Evolutionary conservation across 2,113 vertebrate species (phyloP).

Genomic region (Mus pahari): DNA sequence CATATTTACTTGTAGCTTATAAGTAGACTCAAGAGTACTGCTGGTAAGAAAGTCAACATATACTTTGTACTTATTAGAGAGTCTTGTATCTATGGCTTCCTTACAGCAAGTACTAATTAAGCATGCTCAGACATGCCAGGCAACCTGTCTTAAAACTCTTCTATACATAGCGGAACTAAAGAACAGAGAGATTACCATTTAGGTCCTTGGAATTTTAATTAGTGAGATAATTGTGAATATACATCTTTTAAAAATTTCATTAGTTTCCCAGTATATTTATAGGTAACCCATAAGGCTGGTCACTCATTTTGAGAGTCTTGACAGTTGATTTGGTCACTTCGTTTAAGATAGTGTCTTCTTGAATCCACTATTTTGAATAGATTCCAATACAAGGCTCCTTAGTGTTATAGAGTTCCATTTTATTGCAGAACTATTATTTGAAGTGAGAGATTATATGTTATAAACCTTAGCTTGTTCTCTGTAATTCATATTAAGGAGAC

Average conservation of each 20-base stretch:
- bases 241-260: not conserved
- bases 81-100: not conserved
- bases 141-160: conserved; percentile 11
- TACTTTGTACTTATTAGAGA: conserved; percentile 4
- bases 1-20: not conserved
- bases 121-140: not conserved
- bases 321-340: not conserved
- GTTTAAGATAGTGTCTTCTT: not conserved
- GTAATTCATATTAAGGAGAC: not conserved
- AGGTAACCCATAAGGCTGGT: not conserved
- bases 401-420: not conserved
- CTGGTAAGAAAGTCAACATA: not conserved
- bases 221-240: conserved; percentile 1
- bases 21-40: not conserved
- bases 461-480: not conserved
- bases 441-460: not conserved
- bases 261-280: not conserved
- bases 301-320: not conserved
- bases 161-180: not conserved
- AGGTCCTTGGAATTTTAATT: conserved; percentile 8
- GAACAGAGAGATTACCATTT: not conserved
- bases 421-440: not conserved
- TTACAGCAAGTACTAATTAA: not conserved
- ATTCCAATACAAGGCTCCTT: not conserved
- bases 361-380: not conserved